phyloP scores from a whole-genome alignment of 2,797 vertebrate species.

The Cyclopterus lumpus region DNA sequence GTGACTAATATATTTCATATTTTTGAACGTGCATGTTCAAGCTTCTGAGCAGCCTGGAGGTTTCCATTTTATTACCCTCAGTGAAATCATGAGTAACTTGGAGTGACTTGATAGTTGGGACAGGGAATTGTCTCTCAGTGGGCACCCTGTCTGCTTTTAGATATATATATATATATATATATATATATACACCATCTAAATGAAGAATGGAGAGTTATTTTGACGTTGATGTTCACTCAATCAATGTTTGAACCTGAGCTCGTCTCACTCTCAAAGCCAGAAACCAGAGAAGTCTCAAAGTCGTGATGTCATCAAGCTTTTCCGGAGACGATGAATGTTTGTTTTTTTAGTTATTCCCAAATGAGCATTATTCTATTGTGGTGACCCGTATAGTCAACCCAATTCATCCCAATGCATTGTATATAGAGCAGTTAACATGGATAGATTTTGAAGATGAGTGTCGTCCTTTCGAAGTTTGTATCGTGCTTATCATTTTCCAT shows the following conservation, averaged over 20 bases:
- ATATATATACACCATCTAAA: neutral
- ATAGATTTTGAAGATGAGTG: neutral
- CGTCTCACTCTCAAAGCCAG: neutral
- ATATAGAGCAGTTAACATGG: too few relatives aligned
- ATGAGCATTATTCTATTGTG: neutral
- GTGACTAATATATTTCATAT: neutral
- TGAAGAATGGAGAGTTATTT: neutral
- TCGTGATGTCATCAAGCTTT: too few relatives aligned
- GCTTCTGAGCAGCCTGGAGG: neutral
- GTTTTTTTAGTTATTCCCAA: neutral
- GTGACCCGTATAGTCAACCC: neutral
- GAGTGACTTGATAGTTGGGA: too few relatives aligned
- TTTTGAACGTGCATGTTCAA: neutral
- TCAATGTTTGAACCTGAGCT: neutral
- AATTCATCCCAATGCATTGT: too few relatives aligned
- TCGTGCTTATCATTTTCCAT: neutral
- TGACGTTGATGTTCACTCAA: too few relatives aligned
- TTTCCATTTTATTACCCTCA: neutral
- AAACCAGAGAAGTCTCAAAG: too few relatives aligned
- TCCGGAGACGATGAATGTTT: neutral
- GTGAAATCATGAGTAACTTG: neutral
- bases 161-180: too few relatives aligned
- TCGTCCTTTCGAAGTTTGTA: neutral
- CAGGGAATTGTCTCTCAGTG: neutral
- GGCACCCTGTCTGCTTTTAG: neutral